Evolutionary conservation across 2,113 vertebrate genomes (phyloP).

Genomic region (Brachypodius melanocephalos): DNA sequence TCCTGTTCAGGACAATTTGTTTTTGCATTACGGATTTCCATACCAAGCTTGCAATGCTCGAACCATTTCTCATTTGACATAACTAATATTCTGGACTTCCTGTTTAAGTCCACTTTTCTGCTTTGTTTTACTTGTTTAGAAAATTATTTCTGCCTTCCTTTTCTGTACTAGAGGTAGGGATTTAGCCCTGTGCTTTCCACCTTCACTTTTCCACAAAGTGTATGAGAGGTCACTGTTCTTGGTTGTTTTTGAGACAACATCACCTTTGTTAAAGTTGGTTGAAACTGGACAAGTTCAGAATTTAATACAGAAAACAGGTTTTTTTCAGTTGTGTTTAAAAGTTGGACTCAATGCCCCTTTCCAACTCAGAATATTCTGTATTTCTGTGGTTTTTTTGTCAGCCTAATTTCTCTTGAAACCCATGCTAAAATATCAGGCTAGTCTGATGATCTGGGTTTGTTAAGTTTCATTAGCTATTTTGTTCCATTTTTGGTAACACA

Average conservation of each 20-base stretch:
- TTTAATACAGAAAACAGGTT: background rate
- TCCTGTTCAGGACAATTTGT: background rate
- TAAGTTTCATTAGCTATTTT: background rate
- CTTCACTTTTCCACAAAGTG: background rate
- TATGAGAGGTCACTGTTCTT: rapidly evolving
- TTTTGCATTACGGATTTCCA: background rate
- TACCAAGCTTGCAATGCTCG: background rate
- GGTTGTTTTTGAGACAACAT: background rate
- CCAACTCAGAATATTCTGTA: background rate
- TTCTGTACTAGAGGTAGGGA: background rate
- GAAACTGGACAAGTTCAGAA: background rate
- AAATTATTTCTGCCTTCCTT: background rate
- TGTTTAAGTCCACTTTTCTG: background rate
- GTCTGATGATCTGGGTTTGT: background rate
- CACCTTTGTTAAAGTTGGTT: background rate
- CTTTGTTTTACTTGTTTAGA: background rate
- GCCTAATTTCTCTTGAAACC: background rate
- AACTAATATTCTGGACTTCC: background rate
- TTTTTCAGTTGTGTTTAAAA: background rate
- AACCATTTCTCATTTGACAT: background rate
- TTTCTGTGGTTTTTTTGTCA: background rate
- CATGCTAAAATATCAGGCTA: background rate
- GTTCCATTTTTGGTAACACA: rapidly evolving
- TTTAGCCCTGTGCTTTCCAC: background rate
- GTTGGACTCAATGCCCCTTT: background rate